These are phyloP conservation scores for Cavia aperea DNA, from an alignment of 2,113 vertebrate species.

Conservation along the genomic window DNA sequence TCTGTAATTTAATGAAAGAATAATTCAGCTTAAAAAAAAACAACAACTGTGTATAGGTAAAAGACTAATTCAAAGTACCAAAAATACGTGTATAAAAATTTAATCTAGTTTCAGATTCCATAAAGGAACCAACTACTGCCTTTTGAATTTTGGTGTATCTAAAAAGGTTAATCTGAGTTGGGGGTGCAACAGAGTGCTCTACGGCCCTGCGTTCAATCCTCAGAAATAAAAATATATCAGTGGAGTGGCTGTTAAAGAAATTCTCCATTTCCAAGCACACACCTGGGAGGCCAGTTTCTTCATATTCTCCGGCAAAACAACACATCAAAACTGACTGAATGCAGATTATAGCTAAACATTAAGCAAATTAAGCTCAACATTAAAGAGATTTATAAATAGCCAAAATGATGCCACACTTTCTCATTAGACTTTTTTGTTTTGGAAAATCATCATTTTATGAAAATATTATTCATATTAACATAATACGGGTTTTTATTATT, in stretches of 20 bases:
- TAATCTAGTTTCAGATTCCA: not conserved
- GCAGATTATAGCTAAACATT: not conserved
- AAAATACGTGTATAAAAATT: not conserved
- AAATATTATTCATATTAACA: not conserved
- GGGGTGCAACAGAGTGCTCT: not conserved
- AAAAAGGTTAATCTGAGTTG: not conserved
- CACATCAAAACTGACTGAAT: not conserved
- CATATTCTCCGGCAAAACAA: not conserved
- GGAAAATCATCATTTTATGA: not conserved
- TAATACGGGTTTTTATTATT: not conserved
- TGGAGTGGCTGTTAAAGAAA: not conserved
- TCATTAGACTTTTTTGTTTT: not conserved
- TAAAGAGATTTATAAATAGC: not conserved
- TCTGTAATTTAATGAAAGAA: not conserved
- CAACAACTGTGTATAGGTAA: not conserved
- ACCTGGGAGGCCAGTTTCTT: not conserved
- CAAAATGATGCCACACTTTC: not conserved
- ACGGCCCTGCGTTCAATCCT: not conserved
- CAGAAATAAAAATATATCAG: not conserved
- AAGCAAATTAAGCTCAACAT: not conserved
- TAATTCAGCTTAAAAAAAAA: not conserved
- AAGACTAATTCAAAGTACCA: not conserved
- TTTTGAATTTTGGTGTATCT: not conserved
- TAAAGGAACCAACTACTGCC: not conserved
- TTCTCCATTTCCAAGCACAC: not conserved